Conservation (phyloP, 2,797 vertebrate genomes). For the Ibycter americanus region DNA sequence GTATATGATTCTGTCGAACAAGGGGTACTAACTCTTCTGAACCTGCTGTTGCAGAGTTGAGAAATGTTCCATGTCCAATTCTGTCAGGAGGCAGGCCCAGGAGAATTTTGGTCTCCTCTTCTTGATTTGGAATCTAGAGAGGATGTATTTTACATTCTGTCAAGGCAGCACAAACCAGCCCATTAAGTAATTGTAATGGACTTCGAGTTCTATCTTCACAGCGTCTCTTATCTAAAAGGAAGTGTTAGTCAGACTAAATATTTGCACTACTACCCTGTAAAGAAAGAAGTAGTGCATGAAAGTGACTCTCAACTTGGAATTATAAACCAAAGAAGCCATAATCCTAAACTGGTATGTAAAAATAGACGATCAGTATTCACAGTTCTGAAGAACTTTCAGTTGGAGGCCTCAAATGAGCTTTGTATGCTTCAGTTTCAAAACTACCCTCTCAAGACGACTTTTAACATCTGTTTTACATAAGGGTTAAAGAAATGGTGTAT, state of each 20-base stretch:
- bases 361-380: rapidly evolving
- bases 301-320: neutral
- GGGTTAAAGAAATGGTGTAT: neutral
- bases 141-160: neutral
- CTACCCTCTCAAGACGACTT: neutral
- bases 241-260: neutral
- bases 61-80: conserved; percentile 95
- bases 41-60: conserved; percentile 78
- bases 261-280: neutral
- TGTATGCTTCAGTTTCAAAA: neutral
- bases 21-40: conserved; percentile 84
- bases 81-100: conserved; percentile 91
- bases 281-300: neutral
- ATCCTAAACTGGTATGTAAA: neutral
- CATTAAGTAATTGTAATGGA: neutral
- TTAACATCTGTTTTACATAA: neutral
- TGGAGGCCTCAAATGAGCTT: neutral
- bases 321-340: neutral
- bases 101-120: conserved; percentile 88
- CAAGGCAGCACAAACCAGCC: neutral
- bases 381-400: neutral
- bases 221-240: neutral
- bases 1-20: conserved; percentile 83
- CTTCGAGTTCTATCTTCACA: neutral
- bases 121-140: conserved; percentile 86